Conservation (phyloP, 2,888 invertebrate genomes). For the Drosophila silvestris region DNA sequence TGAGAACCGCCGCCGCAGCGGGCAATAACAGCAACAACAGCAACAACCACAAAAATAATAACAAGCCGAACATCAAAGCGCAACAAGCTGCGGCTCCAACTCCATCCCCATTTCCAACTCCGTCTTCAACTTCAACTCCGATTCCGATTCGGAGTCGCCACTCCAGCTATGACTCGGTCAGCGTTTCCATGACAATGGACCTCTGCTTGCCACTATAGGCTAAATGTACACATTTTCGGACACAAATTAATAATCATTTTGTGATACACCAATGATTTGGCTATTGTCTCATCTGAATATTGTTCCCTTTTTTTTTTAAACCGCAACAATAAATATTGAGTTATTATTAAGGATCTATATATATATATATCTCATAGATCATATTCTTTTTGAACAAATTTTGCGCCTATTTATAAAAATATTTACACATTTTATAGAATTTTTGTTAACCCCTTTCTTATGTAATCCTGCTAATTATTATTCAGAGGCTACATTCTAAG, state of each 20-base stretch:
- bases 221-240: background rate
- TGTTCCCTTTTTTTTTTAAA: background rate
- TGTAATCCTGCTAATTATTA: background rate
- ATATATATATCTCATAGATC: no score
- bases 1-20: conserved; percentile 49
- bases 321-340: background rate
- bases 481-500: background rate
- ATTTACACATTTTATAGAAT: no score
- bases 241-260: background rate
- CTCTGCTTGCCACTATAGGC: background rate
- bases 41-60: conserved; percentile 2
- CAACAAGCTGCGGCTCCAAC: conserved; percentile 40
- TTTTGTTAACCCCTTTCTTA: no score
- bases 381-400: background rate
- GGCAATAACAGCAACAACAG: conserved; percentile 10
- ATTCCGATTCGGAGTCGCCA: conserved; percentile 10
- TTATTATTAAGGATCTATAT: background rate
- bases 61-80: conserved; percentile 54
- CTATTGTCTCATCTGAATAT: background rate
- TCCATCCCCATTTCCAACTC: conserved; percentile 6
- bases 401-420: background rate
- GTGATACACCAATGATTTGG: background rate
- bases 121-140: conserved; percentile 14
- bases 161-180: conserved; percentile 10
- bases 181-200: conserved; percentile 24